phyloP scores from a whole-genome alignment of 1,140 invertebrate species.

The Branchinecta lindahli region DNA sequence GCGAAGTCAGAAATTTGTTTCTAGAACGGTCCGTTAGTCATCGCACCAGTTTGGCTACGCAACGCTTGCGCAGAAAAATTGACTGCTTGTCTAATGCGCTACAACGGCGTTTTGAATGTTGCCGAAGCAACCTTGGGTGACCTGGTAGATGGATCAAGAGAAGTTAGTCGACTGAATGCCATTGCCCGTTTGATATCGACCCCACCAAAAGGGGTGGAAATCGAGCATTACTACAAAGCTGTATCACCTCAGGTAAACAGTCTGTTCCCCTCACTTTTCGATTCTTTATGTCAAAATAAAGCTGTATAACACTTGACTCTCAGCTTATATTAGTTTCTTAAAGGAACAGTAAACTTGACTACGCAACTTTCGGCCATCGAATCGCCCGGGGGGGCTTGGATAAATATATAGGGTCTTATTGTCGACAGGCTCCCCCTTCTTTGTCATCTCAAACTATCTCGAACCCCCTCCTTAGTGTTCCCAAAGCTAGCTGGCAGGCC shows the following conservation, averaged over 20 bases:
- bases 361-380: no score
- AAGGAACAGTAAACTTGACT: no score
- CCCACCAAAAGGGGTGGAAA: not conserved
- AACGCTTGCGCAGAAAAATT: not conserved
- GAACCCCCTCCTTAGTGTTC: no score
- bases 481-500: no score
- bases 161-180: not conserved
- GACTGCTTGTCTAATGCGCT: not conserved
- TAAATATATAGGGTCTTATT: no score
- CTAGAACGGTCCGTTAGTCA: not conserved
- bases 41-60: not conserved
- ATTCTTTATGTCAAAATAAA: no score
- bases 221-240: not conserved
- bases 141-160: not conserved
- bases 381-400: no score
- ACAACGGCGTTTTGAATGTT: not conserved
- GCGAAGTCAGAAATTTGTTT: slow-evolving; percentile 4
- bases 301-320: no score
- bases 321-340: no score
- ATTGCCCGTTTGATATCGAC: not conserved
- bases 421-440: no score
- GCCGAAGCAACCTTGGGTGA: not conserved
- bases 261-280: no score
- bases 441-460: no score
- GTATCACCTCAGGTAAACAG: not conserved